Conservation (phyloP, 2,113 vertebrate species). For the Quiscalus mexicanus region DNA sequence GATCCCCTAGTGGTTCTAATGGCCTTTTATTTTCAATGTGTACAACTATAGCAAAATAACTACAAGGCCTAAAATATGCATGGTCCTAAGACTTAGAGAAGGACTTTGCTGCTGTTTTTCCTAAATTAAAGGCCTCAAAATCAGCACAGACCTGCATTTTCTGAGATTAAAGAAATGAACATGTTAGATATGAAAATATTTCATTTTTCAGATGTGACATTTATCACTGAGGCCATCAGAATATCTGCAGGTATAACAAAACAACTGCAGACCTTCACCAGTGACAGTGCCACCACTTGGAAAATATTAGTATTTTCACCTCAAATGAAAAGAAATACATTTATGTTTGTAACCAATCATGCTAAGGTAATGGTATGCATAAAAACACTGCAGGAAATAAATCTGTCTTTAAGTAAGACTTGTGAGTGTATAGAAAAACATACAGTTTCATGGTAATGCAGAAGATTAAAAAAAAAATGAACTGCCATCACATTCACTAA, state of each 20-base stretch:
- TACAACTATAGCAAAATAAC: not conserved
- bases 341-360: not conserved
- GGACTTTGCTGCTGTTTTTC: not conserved
- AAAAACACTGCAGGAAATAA: not conserved
- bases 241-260: not conserved
- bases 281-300: not conserved
- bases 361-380: not conserved
- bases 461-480: not conserved
- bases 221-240: not conserved
- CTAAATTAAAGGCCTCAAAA: not conserved
- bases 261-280: not conserved
- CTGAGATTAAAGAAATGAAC: not conserved
- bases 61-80: not conserved
- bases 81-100: not conserved
- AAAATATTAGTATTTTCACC: not conserved
- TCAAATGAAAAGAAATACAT: not conserved
- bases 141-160: not conserved
- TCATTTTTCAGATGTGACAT: not conserved
- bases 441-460: not conserved
- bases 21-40: not conserved
- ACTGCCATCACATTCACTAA: slow-evolving; percentile 1
- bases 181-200: not conserved
- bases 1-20: not conserved
- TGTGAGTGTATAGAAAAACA: not conserved
- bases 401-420: not conserved